These are phyloP conservation scores for Pseudotriccus pelzelni DNA, from an alignment of 2,797 vertebrate species.

Conservation along the genomic window DNA sequence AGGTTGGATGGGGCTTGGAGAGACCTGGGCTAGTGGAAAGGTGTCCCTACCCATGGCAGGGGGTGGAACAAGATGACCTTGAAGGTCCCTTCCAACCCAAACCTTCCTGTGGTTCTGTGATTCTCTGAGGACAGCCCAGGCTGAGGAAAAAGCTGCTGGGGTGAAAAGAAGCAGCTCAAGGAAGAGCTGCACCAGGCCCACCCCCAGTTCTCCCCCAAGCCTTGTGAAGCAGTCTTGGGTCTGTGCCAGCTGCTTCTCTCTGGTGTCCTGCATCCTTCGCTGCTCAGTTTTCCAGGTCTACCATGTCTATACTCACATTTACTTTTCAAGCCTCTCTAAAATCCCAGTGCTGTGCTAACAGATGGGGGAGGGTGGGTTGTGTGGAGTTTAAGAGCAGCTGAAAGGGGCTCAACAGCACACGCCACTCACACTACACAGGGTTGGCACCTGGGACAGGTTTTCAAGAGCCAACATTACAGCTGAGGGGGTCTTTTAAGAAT, in stretches of 20 bases:
- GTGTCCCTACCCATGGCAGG: background rate
- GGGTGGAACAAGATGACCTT: fast-evolving
- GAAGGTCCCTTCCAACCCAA: background rate
- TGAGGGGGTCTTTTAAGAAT: background rate
- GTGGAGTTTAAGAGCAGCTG: background rate
- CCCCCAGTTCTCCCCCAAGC: background rate
- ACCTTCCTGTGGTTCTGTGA: background rate
- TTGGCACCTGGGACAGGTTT: background rate
- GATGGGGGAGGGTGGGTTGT: background rate
- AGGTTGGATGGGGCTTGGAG: fast-evolving
- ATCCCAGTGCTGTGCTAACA: background rate
- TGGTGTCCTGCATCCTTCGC: background rate
- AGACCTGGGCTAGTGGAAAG: fast-evolving
- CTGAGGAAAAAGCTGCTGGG: background rate
- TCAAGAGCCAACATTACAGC: background rate
- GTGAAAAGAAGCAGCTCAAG: background rate
- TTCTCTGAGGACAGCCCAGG: fast-evolving
- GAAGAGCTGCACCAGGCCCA: background rate
- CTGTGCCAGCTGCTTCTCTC: background rate
- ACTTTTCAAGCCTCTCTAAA: background rate
- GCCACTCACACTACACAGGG: fast-evolving
- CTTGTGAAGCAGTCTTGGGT: background rate
- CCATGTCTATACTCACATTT: background rate
- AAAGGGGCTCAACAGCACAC: background rate
- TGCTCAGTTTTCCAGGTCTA: background rate